Evolutionary conservation across 2,888 invertebrate species (phyloP).

Genomic region (Asteroscopus sphinx): DNA sequence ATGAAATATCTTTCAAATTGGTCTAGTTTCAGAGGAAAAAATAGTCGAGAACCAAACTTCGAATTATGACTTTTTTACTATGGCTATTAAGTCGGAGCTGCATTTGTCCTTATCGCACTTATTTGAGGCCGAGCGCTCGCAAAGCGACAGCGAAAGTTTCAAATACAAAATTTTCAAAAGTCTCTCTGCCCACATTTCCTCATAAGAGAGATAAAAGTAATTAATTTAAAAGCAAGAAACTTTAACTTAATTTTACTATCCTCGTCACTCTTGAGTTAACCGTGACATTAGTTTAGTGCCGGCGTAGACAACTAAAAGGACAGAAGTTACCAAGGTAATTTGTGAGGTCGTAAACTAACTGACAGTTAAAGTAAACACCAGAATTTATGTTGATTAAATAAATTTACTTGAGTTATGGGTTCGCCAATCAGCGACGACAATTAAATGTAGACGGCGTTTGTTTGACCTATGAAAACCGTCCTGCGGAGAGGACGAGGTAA

Average conservation of each 20-base stretch:
- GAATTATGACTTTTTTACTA: no score
- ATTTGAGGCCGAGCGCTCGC: no score
- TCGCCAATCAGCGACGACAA: conserved; percentile 13
- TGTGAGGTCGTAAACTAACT: conserved; percentile 22
- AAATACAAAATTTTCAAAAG: no score
- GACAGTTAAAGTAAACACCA: conserved; percentile 23
- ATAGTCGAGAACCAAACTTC: no score
- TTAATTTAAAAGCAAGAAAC: not conserved
- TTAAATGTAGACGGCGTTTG: conserved; percentile 2
- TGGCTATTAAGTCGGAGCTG: no score
- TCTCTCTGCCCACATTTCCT: no score
- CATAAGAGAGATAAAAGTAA: not conserved
- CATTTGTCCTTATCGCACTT: no score
- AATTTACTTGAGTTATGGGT: conserved; percentile 22
- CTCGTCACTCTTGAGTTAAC: not conserved
- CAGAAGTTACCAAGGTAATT: conserved; percentile 20
- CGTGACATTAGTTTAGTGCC: conserved; percentile 10
- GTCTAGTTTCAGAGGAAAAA: no score
- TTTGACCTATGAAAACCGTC: not conserved
- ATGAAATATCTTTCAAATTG: no score
- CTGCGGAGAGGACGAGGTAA: not conserved
- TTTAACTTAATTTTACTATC: conserved; percentile 5
- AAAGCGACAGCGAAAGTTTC: no score
- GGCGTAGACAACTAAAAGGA: conserved; percentile 24
- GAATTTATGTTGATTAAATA: conserved; percentile 51